Conservation (phyloP, 2,888 invertebrate species). For the Euzetes globulus region DNA sequence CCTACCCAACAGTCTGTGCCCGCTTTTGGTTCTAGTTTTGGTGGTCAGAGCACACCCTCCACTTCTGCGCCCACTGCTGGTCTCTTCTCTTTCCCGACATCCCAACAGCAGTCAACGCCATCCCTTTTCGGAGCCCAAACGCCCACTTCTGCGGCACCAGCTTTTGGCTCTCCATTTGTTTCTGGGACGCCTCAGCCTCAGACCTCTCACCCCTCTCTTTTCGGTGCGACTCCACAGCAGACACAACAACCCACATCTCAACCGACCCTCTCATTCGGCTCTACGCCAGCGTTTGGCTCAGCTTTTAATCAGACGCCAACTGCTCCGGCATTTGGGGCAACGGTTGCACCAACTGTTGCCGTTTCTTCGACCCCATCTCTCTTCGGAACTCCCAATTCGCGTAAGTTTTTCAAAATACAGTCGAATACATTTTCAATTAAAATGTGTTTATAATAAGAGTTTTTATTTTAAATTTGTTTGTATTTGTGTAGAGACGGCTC, state of each 20-base stretch:
- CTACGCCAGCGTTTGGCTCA: slow-evolving; percentile 22
- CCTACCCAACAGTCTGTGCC: neutral
- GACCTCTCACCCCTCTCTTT: neutral
- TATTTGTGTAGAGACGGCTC: neutral
- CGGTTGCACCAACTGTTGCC: slow-evolving; percentile 33
- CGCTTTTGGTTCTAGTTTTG: slow-evolving; percentile 5
- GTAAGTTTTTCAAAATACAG: neutral
- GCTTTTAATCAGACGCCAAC: neutral
- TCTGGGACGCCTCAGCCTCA: neutral
- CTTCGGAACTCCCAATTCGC: neutral
- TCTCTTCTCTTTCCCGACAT: neutral
- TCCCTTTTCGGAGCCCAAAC: slow-evolving; percentile 16
- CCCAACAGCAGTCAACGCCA: slow-evolving; percentile 6
- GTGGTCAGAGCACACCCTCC: neutral
- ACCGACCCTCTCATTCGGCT: slow-evolving; percentile 5
- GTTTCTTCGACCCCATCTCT: slow-evolving; percentile 27
- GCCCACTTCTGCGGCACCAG: neutral
- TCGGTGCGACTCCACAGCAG: neutral
- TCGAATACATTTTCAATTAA: neutral
- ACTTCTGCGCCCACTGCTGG: slow-evolving; percentile 4
- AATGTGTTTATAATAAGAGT: too few relatives aligned
- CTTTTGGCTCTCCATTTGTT: slow-evolving; percentile 6
- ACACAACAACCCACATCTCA: slow-evolving; percentile 26
- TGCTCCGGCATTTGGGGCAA: slow-evolving; percentile 33
- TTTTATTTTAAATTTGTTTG: neutral